These are phyloP conservation scores for Lutra lutra DNA, from an alignment of 2,797 vertebrate species.

Conservation along the genomic window DNA sequence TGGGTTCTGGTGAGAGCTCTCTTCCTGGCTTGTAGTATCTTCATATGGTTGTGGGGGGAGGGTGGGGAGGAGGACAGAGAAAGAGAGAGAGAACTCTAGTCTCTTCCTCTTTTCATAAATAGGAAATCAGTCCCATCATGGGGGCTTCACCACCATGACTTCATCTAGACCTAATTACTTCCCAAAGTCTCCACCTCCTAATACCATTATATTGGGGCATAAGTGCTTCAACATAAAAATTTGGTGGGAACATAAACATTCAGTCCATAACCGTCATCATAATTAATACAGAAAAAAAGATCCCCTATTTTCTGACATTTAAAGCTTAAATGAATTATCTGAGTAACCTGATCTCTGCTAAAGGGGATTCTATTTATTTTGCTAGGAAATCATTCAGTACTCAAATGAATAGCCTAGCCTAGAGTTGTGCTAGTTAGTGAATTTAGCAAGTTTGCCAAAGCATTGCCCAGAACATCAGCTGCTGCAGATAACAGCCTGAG, in stretches of 20 bases:
- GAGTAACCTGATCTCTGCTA: not conserved
- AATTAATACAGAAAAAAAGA: not conserved
- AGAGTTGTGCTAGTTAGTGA: not conserved
- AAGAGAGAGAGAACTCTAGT: not conserved
- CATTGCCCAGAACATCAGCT: not conserved
- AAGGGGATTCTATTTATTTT: conserved; percentile 17
- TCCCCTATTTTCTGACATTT: conserved; percentile 49
- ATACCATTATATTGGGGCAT: not conserved
- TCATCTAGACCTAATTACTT: not conserved
- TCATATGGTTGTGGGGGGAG: not conserved
- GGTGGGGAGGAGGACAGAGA: too few species aligned
- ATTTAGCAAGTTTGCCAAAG: conserved; percentile 12
- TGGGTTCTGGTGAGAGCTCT: not conserved
- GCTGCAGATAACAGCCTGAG: not conserved
- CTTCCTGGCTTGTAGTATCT: not conserved
- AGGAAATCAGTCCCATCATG: not conserved
- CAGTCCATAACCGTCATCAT: not conserved
- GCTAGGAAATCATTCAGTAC: not conserved
- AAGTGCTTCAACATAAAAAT: not conserved
- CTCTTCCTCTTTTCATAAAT: not conserved
- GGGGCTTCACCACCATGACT: not conserved
- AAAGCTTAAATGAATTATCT: conserved; percentile 11
- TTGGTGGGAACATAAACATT: not conserved
- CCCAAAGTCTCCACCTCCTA: not conserved
- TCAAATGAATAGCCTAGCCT: not conserved